Evolutionary conservation across 2,113 vertebrate species (phyloP), one percentile per base, ranked within the genome.

Genomic region (Lagopus muta): DNA sequence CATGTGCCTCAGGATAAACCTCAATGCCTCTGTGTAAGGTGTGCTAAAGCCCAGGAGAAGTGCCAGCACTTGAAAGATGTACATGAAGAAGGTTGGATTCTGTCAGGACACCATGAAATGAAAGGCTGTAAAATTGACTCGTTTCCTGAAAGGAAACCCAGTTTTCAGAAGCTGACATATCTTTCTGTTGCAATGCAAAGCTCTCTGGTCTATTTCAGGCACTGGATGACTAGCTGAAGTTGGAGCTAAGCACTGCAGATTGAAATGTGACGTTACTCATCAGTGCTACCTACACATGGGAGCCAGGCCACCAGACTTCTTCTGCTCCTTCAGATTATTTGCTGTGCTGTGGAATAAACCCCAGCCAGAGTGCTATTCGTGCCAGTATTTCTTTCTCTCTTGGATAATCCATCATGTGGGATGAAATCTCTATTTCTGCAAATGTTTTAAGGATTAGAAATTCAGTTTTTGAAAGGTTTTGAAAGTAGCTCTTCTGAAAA

Each of bases 401-500:
- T 32, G 9, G 64, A 38, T 75, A 90, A 88, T 90, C 76, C 85
- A 65, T 38, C 28, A 15, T 48, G 87, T 82, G 64, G 52, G 52
- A 48, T 62, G 67, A 89, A 78, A 74, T 73, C 65, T 71, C n/a
- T 69, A 38, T 38, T 92, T 48, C 78, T 87, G 79, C 71, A 70
- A 86, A 54, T 50, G 55, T 93, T 96, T 85, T 73, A 90, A 89
- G 85, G 67, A 67, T 58, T 80, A 52, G 64, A 57, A 79, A 64
- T 75, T 50, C 62, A 93, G 76, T 30, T n/a, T 64, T 70, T 81
- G 58, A 70, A 27, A 10, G 65, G 73, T 83, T 61, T 67, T 71
- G 60, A 72, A 89, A 83, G 79, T 28, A 72, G 54, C 83, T 73
- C 54, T 81, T 50, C 70, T 88, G 83, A 70, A 47, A 72, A 77